Base-by-base conservation (phyloP, 2,797 vertebrate genomes). In the Momotus momota region DNA sequence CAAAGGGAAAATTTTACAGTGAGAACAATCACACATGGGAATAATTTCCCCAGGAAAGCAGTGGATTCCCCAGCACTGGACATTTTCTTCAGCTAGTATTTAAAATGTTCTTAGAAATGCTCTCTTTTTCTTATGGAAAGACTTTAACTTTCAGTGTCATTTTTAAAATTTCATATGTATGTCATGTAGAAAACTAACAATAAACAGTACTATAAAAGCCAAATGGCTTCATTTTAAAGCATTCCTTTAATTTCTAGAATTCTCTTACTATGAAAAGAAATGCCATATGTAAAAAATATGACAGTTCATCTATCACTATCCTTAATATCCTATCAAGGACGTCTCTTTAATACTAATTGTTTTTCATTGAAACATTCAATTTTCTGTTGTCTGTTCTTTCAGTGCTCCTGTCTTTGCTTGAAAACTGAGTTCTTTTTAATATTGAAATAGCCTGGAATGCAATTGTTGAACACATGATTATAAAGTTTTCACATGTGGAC, bases 291-390 rank as follows among this genome's bases (percentile, higher is more conserved):
- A 75, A 90, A 79, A 95, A 65, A 55, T 61, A 38, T 26, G 66
- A 45, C 51, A 58, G 40, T 49, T 94, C 88, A 95, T 93, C 65
- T 96, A 75, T 93, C 86, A 84, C 66, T 91, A 52, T 46, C 38
- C 29, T 13, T 35, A 57, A 86, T 90, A 71, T 15, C 8, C 60
- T 88, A 79, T 79, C 54, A 57, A 88, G 77, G 49, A 66, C 79
- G 26, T 88, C 85, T 86, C 54, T 94, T 90, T 94, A 94, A 88
- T 91, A 85, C 93, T 91, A 94, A 94, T 94, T 93, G 82, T 90
- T 94, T 85, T 91, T 94, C 70, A 94, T 18, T 79, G 93, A 84
- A 96, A 58, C 85, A 79, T 95, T 93, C 85, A 86, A 88, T 93
- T 96, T 97, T 72, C 77, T 75, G 46, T 78, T 79, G 79, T 75